These are phyloP conservation scores for Gymnothorax reevesii DNA, from an alignment of 2,797 vertebrate genomes.

Conservation along the genomic window DNA sequence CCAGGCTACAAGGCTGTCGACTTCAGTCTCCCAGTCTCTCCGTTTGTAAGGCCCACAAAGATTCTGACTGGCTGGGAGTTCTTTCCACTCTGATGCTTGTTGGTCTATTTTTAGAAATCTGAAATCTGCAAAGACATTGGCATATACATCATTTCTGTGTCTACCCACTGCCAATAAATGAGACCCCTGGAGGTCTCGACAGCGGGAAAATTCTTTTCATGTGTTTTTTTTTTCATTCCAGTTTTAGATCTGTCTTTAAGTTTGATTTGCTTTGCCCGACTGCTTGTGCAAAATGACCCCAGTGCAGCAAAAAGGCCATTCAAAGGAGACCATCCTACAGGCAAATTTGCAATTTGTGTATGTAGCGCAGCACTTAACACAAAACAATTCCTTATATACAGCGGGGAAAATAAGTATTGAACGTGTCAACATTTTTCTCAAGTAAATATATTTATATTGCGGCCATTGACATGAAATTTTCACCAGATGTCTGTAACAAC, in stretches of 20 bases:
- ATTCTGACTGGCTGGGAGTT: not conserved
- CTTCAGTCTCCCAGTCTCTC: not conserved
- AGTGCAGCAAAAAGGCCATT: not conserved
- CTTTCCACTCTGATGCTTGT: not conserved
- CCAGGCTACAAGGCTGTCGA: not conserved
- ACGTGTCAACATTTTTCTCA: too few relatives aligned
- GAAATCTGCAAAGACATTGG: too few relatives aligned
- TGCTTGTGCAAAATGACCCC: conserved; percentile 19
- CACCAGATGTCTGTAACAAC: too few relatives aligned
- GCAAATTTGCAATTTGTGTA: not conserved
- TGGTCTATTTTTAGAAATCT: not conserved
- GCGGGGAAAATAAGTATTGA: too few relatives aligned
- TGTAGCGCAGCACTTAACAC: not conserved
- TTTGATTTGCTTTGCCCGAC: not conserved
- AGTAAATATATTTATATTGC: too few relatives aligned
- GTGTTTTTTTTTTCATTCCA: conserved; percentile 16
- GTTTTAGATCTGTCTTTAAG: conserved; percentile 15
- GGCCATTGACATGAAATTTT: too few relatives aligned
- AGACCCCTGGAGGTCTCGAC: conserved; percentile 19
- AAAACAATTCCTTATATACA: too few relatives aligned
- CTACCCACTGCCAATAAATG: too few relatives aligned
- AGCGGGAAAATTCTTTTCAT: conserved; percentile 23
- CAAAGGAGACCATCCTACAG: too few relatives aligned
- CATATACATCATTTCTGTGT: too few relatives aligned
- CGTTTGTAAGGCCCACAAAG: not conserved